phyloP scores from a whole-genome alignment of 1,140 invertebrate genomes.

The Tetramorium alpestre region DNA sequence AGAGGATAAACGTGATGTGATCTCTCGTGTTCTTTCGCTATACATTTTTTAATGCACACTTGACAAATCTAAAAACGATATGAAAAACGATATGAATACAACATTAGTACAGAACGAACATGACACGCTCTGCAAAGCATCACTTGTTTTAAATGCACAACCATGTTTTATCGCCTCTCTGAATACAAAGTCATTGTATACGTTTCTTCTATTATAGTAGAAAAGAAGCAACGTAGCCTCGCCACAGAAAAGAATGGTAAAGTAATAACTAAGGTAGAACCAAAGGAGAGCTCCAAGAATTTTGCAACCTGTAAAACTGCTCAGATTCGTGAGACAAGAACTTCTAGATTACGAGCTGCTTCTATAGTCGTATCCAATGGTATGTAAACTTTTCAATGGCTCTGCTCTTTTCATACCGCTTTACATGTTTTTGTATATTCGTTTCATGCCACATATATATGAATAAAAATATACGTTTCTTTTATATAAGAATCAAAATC shows the following conservation, averaged over 20 bases:
- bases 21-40: no score
- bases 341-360: slow-evolving; percentile 90
- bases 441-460: neutral
- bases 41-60: no score
- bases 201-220: slow-evolving; percentile 45
- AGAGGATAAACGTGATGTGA: no score
- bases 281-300: slow-evolving; percentile 66
- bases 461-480: neutral
- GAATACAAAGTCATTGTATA: neutral
- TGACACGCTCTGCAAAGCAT: neutral
- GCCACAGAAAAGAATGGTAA: slow-evolving; percentile 64
- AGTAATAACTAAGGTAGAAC: slow-evolving; percentile 62
- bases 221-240: slow-evolving; percentile 60
- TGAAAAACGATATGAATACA: neutral
- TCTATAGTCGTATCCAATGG: slow-evolving; percentile 81
- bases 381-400: slow-evolving; percentile 18
- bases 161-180: neutral
- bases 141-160: neutral
- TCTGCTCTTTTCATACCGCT: neutral
- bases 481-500: neutral
- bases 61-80: neutral
- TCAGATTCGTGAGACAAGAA: slow-evolving; percentile 88
- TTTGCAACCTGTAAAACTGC: slow-evolving; percentile 66
- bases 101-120: neutral
- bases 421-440: no score